phyloP scores from a whole-genome alignment of 2,113 vertebrate genomes.

The Callocephalon fimbriatum region DNA sequence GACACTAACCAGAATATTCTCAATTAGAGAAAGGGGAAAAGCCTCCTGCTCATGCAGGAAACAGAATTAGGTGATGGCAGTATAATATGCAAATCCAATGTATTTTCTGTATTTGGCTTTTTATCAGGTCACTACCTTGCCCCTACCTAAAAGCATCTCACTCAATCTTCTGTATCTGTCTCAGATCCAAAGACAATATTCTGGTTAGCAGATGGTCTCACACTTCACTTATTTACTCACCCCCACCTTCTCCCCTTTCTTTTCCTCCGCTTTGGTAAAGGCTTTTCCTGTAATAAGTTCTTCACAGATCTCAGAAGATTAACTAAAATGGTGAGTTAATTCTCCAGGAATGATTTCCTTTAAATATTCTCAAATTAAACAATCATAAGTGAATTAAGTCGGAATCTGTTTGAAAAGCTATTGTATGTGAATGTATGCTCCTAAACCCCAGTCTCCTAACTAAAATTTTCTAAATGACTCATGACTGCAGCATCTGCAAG shows the following conservation, averaged over 20 bases:
- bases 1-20: not conserved
- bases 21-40: not conserved
- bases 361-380: not conserved
- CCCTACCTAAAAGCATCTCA: not conserved
- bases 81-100: not conserved
- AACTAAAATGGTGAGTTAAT: not conserved
- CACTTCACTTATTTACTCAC: not conserved
- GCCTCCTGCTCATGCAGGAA: not conserved
- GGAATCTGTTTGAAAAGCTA: not conserved
- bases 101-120: not conserved
- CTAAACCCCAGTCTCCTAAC: not conserved
- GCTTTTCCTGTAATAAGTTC: too few species aligned
- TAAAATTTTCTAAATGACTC: conserved; percentile 15
- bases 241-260: not conserved
- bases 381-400: not conserved
- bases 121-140: not conserved
- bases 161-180: not conserved
- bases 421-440: not conserved
- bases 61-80: not conserved
- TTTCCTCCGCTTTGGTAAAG: not conserved
- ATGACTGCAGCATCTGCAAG: conserved; percentile 2
- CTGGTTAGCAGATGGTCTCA: not conserved
- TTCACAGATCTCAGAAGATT: not conserved
- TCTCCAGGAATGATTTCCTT: not conserved
- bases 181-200: not conserved